phyloP scores from a whole-genome alignment of 2,113 vertebrate genomes.

The Jacana jacana region DNA sequence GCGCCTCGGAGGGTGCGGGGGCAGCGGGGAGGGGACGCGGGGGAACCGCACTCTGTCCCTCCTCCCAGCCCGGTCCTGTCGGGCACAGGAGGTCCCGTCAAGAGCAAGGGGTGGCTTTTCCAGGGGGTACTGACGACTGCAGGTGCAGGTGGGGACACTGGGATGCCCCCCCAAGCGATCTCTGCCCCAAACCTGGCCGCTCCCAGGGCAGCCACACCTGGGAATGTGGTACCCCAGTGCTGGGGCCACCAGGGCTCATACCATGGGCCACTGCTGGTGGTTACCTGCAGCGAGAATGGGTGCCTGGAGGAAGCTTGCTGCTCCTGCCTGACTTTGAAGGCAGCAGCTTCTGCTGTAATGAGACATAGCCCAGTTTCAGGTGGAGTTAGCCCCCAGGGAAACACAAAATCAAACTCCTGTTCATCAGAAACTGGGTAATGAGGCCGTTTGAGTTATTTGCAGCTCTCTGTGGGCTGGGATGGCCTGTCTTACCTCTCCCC shows the following conservation, averaged over 20 bases:
- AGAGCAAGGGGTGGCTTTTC: background rate
- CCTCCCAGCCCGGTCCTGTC: background rate
- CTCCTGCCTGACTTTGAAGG: background rate
- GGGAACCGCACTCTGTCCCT: too few relatives aligned
- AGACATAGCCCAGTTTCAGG: background rate
- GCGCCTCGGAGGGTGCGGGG: too few relatives aligned
- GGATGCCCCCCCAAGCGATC: rapidly evolving
- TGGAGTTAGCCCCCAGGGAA: background rate
- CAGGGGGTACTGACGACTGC: background rate
- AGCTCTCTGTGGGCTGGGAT: background rate
- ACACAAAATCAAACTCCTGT: background rate
- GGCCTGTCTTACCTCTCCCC: conserved; percentile 6
- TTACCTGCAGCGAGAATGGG: background rate
- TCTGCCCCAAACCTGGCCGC: background rate
- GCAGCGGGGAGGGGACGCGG: background rate
- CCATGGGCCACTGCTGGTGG: background rate
- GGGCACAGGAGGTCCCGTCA: background rate
- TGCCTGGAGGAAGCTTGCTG: rapidly evolving
- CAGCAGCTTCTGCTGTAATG: background rate
- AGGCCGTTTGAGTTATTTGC: conserved; percentile 59
- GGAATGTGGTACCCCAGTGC: background rate
- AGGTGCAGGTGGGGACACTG: background rate
- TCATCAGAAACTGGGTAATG: conserved; percentile 46
- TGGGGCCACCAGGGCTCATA: background rate
- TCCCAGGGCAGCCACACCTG: too few relatives aligned